These are phyloP conservation scores for Nyctereutes procyonoides DNA, from an alignment of 2,113 vertebrate species.

Conservation along the genomic window DNA sequence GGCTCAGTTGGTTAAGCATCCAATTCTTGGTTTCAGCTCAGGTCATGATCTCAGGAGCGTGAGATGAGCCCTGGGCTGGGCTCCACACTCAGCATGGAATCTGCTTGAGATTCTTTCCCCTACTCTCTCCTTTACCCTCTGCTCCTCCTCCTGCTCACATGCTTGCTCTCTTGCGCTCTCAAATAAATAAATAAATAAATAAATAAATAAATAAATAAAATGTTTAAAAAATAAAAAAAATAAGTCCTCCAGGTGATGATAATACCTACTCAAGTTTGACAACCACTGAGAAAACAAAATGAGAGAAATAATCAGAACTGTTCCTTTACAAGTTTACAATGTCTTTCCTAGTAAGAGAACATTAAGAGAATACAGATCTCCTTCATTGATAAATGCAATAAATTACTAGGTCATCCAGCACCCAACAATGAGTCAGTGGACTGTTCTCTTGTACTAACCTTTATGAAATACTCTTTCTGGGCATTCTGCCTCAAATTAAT, in stretches of 20 bases:
- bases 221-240: neutral
- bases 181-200: neutral
- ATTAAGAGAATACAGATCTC: neutral
- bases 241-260: neutral
- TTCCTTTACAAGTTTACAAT: neutral
- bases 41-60: neutral
- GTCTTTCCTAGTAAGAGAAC: neutral
- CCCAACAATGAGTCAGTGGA: neutral
- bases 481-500: conserved; percentile 54
- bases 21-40: neutral
- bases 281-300: neutral
- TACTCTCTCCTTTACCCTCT: neutral
- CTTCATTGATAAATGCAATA: neutral
- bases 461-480: conserved; percentile 55
- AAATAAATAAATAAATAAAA: neutral
- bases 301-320: neutral
- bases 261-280: neutral
- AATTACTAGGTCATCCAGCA: neutral
- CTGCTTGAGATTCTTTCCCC: neutral
- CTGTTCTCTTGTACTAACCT: conserved; percentile 13
- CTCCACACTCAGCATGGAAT: neutral
- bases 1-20: neutral
- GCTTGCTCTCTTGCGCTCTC: neutral
- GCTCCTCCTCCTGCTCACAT: neutral
- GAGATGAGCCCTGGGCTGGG: neutral